Evolutionary conservation across 1,140 invertebrate species (phyloP).

Genomic region (Lysiphlebus fabarum): DNA sequence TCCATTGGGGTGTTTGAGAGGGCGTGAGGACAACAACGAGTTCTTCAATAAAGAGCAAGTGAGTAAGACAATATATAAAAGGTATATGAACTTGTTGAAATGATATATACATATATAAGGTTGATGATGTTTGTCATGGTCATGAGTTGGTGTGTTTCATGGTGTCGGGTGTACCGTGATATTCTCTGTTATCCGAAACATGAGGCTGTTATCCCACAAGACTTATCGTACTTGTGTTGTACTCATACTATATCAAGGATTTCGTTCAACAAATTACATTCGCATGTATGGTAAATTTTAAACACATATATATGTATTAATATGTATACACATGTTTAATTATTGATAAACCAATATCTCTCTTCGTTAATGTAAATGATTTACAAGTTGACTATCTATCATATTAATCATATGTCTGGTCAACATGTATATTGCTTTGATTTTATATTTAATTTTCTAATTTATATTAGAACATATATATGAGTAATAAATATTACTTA

Average conservation of each 20-base stretch:
- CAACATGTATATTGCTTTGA: no score
- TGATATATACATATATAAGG: constrained; percentile 2
- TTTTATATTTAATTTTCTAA: no score
- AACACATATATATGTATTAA: no score
- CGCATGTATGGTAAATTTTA: no score
- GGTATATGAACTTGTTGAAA: constrained; percentile 4
- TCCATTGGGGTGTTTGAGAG: constrained; percentile 29
- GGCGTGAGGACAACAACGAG: neutral
- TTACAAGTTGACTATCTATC: no score
- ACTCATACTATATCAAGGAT: constrained; percentile 21
- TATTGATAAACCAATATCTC: no score
- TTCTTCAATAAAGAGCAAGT: neutral
- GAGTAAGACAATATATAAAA: constrained; percentile 6
- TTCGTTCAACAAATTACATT: no score
- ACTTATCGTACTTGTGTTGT: constrained; percentile 32
- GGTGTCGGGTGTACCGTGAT: constrained; percentile 50
- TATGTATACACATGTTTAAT: no score
- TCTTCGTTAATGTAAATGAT: no score
- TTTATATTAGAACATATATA: no score
- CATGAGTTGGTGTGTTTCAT: constrained; percentile 34
- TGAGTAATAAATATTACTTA: no score
- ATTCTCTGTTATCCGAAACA: constrained; percentile 55
- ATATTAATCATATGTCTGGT: no score
- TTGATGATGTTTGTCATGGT: constrained; percentile 41
- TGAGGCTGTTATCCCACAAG: constrained; percentile 53